phyloP scores from a whole-genome alignment of 2,888 invertebrate genomes.

The Taphrorychus bicolor region DNA sequence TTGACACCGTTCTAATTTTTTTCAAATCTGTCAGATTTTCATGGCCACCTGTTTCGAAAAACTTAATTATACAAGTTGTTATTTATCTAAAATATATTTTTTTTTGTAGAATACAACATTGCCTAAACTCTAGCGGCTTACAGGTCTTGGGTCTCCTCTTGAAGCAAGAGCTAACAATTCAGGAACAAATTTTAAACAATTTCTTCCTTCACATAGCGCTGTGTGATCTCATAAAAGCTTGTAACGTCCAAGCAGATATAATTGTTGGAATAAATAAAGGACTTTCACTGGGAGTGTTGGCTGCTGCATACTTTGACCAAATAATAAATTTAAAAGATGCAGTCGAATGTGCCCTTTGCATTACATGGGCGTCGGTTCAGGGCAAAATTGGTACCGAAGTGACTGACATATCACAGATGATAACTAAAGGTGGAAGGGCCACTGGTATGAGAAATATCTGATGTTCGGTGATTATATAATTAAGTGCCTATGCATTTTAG shows the following conservation, averaged over 20 bases:
- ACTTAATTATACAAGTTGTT: no score
- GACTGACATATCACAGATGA: no score
- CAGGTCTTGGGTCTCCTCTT: not conserved
- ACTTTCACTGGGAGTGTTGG: conserved; percentile 89
- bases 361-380: conserved; percentile 27
- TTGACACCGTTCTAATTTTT: no score
- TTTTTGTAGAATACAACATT: not conserved
- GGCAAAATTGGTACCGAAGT: no score
- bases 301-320: conserved; percentile 91
- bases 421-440: no score
- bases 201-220: conserved; percentile 65
- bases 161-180: not conserved
- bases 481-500: no score
- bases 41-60: no score
- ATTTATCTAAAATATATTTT: no score
- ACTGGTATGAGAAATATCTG: no score
- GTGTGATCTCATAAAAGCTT: conserved; percentile 61
- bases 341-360: conserved; percentile 70
- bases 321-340: conserved; percentile 84
- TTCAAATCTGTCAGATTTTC: no score
- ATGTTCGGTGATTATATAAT: no score
- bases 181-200: conserved; percentile 38
- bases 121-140: not conserved
- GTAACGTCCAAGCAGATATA: conserved; percentile 53
- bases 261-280: conserved; percentile 55